Evolutionary conservation across 2,888 invertebrate genomes (phyloP), one percentile per base, ranked within the genome.

Genomic region (Baccha elongata): DNA sequence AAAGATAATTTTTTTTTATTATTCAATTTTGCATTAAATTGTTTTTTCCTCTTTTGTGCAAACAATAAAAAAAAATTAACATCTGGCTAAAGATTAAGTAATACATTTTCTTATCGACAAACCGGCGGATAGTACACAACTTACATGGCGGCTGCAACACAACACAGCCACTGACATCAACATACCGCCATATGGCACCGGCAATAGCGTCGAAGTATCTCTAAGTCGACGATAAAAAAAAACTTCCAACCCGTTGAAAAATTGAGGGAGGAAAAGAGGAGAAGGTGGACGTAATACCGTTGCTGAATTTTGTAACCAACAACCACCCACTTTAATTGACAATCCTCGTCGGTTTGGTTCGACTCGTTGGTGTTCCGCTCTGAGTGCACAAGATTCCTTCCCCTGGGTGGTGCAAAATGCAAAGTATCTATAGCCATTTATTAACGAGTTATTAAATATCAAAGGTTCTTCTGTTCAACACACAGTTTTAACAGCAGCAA

Each of bases 361-460:
- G 46, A 26, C 58, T 35, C 15, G 6, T 26, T 29, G 6, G 50
- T 50, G 52, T 48, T 52, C 40, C 40, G 52, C 67, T 42, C n/a
- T 23, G 35, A 50, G 50, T 50, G 55, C 37, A 21, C 8, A 21
- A 11, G 37, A 8, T 26, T 50, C 17, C 26, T 26, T 50, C 8
- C 26, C 17, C 15, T 11, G 46, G 7, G 11, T 52, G 52, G 17
- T 11, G 15, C 37, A 73, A 65, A 72, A 64, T 76, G 76, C 60
- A 67, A 53, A 62, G 67, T 72, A 62, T 69, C 68, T 53, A 23
- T 52, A 67, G 48, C 60, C 32, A 29, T 58, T 67, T 73, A 73
- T 71, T 76, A 73, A 68, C 72, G 72, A 83, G 83, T 83, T 83
- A 83, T 83, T 83, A 83, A 83, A 83, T 83, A 83, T 83, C 83